Conservation (phyloP, 2,888 invertebrate species). For the Drosophila helvetica region DNA sequence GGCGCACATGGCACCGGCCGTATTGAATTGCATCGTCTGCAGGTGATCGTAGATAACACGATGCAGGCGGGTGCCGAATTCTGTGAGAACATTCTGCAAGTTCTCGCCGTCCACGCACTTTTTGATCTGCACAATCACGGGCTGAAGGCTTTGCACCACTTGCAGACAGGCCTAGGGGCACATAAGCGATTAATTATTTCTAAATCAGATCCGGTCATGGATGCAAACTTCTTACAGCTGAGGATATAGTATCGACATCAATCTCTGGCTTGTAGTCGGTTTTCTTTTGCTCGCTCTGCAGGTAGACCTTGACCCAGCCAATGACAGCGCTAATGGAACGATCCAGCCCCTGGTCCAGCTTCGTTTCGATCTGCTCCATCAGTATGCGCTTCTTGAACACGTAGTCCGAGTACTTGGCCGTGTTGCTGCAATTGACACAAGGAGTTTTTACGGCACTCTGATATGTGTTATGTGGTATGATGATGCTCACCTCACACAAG, state of each 20-base stretch:
- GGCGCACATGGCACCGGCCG: conserved; percentile 97
- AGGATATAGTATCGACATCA: conserved; percentile 93
- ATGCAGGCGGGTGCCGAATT: conserved; percentile 96
- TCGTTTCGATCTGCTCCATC: conserved; percentile 94
- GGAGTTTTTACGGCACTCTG: too few species aligned
- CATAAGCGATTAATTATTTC: conserved; percentile 24
- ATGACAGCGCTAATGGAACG: conserved; percentile 93
- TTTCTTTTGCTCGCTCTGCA: conserved; percentile 97
- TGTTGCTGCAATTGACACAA: conserved; percentile 86
- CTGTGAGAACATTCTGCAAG: conserved; percentile 92
- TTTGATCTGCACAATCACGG: conserved; percentile 90
- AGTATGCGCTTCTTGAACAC: conserved; percentile 93
- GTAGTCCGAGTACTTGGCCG: conserved; percentile 94
- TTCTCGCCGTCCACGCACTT: conserved; percentile 96
- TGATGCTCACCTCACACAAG: conserved; percentile 91
- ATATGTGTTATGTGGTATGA: too few species aligned
- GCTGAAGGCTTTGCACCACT: conserved; percentile 93
- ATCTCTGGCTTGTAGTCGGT: conserved; percentile 96
- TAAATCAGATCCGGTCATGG: background rate
- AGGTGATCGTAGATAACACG: conserved; percentile 97
- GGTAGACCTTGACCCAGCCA: conserved; percentile 94
- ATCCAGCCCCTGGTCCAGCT: conserved; percentile 94
- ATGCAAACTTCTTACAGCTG: conserved; percentile 86
- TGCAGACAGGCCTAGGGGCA: conserved; percentile 89
- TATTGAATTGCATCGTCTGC: conserved; percentile 96